Percentiles rank a stretch among this genome's conserved stretches.
phyloP scores from a whole-genome alignment of 2,888 invertebrate species.

The Dryobota labecula region DNA sequence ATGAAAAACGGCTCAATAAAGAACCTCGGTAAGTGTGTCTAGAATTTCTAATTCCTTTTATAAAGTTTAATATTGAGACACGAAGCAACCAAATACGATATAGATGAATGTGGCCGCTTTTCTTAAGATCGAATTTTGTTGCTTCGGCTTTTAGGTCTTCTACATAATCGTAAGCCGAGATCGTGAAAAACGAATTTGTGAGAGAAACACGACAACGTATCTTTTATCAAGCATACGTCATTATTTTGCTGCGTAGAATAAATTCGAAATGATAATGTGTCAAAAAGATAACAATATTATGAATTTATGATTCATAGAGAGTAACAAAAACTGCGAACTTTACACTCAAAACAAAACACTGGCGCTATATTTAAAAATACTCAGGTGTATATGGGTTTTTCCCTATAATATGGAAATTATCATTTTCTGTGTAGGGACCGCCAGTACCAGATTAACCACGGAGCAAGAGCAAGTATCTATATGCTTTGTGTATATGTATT shows the following conservation, averaged over 20 bases:
- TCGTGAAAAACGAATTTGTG: neutral
- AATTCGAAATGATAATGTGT: conserved; percentile 20
- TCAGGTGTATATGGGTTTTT: conserved; percentile 10
- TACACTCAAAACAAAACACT: neutral
- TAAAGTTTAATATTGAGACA: too few species aligned
- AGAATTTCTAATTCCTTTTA: too few species aligned
- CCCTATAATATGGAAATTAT: neutral
- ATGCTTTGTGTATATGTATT: too few species aligned
- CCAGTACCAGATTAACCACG: too few species aligned
- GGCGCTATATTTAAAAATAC: neutral
- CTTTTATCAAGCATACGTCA: neutral
- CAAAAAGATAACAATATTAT: conserved; percentile 33
- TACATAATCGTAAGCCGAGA: neutral
- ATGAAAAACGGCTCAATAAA: too few species aligned
- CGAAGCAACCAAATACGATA: too few species aligned
- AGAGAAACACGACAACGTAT: conserved; percentile 8
- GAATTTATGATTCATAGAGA: conserved; percentile 6
- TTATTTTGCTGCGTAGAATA: conserved; percentile 33
- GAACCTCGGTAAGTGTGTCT: too few species aligned
- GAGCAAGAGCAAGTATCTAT: too few species aligned
- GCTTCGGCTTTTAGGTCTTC: too few species aligned
- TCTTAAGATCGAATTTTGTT: too few species aligned
- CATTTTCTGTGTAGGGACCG: too few species aligned
- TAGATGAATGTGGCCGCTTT: too few species aligned
- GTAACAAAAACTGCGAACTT: conserved; percentile 4